Evolutionary conservation across 2,888 invertebrate species (phyloP).

Genomic region (Stramonita haemastoma): DNA sequence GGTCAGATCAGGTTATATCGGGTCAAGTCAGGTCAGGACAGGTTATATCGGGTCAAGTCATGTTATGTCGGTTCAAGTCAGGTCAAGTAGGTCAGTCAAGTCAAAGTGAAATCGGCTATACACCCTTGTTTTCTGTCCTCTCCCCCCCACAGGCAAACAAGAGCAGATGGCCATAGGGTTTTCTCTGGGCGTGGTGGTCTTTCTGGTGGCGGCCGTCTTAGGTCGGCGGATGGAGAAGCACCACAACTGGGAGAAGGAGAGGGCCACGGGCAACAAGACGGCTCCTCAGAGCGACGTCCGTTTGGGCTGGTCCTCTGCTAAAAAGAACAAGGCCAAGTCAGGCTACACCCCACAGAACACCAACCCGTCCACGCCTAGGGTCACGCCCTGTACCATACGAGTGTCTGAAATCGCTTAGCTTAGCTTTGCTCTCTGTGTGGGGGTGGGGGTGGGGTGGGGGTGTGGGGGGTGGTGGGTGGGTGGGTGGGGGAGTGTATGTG

Average conservation of each 20-base stretch:
- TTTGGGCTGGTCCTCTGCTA: not conserved
- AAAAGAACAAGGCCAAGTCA: not conserved
- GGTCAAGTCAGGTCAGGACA: too few species aligned
- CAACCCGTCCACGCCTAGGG: not conserved
- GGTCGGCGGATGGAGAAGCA: constrained; percentile 44
- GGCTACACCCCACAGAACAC: constrained; percentile 3
- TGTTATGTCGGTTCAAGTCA: too few species aligned
- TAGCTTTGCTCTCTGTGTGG: too few species aligned
- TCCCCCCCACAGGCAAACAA: constrained; percentile 38
- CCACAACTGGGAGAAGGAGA: constrained; percentile 43
- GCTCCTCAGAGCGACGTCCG: not conserved
- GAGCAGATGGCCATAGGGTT: constrained; percentile 52
- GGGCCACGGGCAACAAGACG: not conserved
- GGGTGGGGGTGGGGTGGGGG: not conserved
- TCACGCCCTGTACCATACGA: not conserved
- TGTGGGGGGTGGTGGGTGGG: not conserved
- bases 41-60: too few species aligned
- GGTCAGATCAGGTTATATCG: too few species aligned
- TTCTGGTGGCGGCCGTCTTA: constrained; percentile 54
- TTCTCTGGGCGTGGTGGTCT: constrained; percentile 54
- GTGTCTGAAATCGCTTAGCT: too few species aligned
- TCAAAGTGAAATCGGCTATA: too few species aligned
- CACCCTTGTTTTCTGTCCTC: not conserved
- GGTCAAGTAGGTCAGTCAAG: too few species aligned
- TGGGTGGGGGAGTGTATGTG: not conserved